These are phyloP conservation scores for Podarcis siculus DNA, from an alignment of 2,797 vertebrate species.

Conservation along the genomic window DNA sequence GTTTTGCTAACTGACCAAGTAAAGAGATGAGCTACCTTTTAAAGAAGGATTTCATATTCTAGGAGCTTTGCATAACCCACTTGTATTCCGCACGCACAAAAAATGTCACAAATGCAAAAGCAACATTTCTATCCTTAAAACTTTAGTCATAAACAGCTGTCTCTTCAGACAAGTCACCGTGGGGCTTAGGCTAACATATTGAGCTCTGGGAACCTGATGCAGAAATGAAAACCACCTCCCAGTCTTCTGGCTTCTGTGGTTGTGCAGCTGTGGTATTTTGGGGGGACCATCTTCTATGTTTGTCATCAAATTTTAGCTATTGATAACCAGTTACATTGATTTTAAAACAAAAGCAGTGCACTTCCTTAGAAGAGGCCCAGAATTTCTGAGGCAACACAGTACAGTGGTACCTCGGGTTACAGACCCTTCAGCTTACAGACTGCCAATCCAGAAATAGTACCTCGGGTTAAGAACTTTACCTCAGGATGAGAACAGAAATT, in stretches of 20 bases:
- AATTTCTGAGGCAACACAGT: too few species aligned
- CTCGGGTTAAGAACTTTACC: too few species aligned
- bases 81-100: not conserved
- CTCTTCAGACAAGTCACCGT: not conserved
- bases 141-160: not conserved
- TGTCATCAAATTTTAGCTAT: constrained; percentile 6
- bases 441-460: too few species aligned
- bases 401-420: too few species aligned
- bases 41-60: not conserved
- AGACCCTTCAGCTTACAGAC: too few species aligned
- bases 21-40: not conserved
- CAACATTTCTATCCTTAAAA: too few species aligned
- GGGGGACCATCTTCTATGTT: constrained; percentile 32
- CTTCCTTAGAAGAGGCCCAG: not conserved
- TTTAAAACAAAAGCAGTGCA: not conserved
- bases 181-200: not conserved
- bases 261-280: constrained; percentile 3
- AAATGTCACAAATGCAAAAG: not conserved
- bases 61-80: too few species aligned
- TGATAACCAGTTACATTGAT: constrained; percentile 22
- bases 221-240: not conserved
- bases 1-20: not conserved
- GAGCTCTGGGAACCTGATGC: not conserved
- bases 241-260: not conserved
- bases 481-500: too few species aligned